Conservation (phyloP, 2,113 vertebrate genomes). For the Cisticola juncidis region DNA sequence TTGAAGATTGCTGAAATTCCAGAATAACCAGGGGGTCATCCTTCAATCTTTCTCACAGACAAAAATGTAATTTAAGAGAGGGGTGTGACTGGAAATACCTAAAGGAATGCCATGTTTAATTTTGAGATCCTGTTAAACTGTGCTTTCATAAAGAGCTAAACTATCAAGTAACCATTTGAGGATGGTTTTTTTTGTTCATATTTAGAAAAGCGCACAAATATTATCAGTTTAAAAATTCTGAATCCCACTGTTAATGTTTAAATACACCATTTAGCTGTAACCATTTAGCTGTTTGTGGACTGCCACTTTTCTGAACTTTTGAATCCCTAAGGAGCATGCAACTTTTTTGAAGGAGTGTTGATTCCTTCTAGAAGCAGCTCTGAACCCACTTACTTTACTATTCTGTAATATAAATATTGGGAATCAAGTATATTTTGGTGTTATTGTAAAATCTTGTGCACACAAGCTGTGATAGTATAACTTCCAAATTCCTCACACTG, state of each 20-base stretch:
- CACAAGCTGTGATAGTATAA: neutral
- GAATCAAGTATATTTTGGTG: neutral
- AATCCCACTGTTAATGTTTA: neutral
- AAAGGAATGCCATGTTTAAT: neutral
- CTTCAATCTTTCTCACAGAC: neutral
- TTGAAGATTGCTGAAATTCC: slow-evolving; percentile 30
- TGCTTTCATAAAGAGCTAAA: neutral
- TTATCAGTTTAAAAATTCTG: neutral
- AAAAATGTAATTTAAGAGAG: slow-evolving; percentile 2
- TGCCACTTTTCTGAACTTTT: neutral
- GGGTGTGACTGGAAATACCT: neutral
- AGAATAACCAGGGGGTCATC: neutral
- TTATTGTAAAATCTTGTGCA: neutral
- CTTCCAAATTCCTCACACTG: neutral
- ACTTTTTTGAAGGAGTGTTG: neutral
- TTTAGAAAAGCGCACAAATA: neutral
- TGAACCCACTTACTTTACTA: neutral
- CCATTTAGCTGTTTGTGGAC: neutral
- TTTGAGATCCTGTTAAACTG: neutral
- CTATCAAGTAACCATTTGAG: neutral
- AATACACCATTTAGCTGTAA: neutral
- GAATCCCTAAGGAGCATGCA: neutral
- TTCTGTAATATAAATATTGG: neutral
- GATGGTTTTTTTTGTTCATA: neutral
- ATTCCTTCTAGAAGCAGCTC: neutral